Conservation (phyloP, 2,888 invertebrate species). For the Galeruca laticollis region DNA sequence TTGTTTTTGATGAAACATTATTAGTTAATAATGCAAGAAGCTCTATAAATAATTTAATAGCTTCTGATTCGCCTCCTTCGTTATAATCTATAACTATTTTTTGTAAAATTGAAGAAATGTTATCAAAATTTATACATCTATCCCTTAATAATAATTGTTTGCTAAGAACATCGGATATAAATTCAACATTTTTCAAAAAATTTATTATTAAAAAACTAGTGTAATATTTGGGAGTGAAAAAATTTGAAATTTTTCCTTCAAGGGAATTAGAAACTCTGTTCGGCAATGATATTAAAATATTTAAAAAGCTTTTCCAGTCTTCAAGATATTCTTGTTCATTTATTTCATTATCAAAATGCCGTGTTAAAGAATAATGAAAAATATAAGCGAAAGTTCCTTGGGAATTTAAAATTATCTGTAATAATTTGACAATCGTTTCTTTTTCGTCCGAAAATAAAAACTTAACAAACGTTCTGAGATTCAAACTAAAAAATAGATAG, state of each 20-base stretch:
- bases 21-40: constrained; percentile 71
- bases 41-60: constrained; percentile 69
- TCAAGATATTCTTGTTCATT: constrained; percentile 34
- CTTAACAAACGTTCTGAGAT: constrained; percentile 67
- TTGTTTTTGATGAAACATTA: constrained; percentile 60
- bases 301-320: constrained; percentile 68
- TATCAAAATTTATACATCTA: constrained; percentile 56
- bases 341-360: constrained; percentile 62
- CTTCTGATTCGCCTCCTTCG: constrained; percentile 65
- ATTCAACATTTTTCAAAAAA: constrained; percentile 73
- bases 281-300: constrained; percentile 76
- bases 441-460: constrained; percentile 67
- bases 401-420: constrained; percentile 70
- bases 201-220: constrained; percentile 73
- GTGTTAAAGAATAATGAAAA: constrained; percentile 42
- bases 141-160: constrained; percentile 59
- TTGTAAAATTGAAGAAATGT: constrained; percentile 67
- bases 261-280: constrained; percentile 78
- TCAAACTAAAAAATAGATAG: constrained; percentile 66
- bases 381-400: constrained; percentile 72
- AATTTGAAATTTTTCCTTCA: constrained; percentile 69
- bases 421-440: constrained; percentile 61
- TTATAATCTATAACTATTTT: constrained; percentile 74
- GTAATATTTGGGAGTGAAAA: constrained; percentile 72
- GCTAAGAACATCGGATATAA: constrained; percentile 67